A percentile compares a stretch with the other conserved stretches of the same genome.
phyloP scores from a whole-genome alignment of 2,888 invertebrate species.

The Drosophila mimetica region DNA sequence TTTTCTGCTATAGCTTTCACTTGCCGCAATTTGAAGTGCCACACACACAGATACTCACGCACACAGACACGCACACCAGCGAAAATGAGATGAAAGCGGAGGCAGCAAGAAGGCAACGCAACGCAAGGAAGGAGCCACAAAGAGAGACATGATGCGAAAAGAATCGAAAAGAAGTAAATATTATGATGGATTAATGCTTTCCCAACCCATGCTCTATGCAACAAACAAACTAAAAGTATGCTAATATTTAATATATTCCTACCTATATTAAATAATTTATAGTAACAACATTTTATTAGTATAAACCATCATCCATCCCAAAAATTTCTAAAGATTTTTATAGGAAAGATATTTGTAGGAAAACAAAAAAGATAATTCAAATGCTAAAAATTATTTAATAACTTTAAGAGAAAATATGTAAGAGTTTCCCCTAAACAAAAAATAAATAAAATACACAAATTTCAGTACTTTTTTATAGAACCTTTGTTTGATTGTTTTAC shows the following conservation, averaged over 20 bases:
- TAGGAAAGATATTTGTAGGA: too few species aligned
- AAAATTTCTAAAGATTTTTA: too few species aligned
- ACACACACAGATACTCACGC: conserved; percentile 36
- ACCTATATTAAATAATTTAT: too few species aligned
- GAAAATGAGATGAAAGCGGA: conserved; percentile 22
- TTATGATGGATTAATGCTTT: conserved; percentile 69
- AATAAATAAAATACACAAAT: too few species aligned
- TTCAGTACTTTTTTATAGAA: too few species aligned
- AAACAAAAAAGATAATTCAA: too few species aligned
- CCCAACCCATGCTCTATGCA: neutral
- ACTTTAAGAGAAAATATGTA: too few species aligned
- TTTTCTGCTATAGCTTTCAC: conserved; percentile 70
- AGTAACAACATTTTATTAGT: too few species aligned
- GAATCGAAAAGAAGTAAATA: conserved; percentile 66
- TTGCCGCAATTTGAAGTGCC: conserved; percentile 49
- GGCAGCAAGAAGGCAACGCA: conserved; percentile 18
- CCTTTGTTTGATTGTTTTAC: neutral
- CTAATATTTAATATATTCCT: too few species aligned
- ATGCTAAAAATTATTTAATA: too few species aligned
- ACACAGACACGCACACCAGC: conserved; percentile 1
- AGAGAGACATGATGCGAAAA: conserved; percentile 37
- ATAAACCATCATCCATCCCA: too few species aligned
- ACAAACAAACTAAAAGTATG: neutral
- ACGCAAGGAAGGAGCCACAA: conserved; percentile 8
- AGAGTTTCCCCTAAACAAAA: too few species aligned